Conservation (phyloP, 2,888 invertebrate species). For the Salticus scenicus region DNA sequence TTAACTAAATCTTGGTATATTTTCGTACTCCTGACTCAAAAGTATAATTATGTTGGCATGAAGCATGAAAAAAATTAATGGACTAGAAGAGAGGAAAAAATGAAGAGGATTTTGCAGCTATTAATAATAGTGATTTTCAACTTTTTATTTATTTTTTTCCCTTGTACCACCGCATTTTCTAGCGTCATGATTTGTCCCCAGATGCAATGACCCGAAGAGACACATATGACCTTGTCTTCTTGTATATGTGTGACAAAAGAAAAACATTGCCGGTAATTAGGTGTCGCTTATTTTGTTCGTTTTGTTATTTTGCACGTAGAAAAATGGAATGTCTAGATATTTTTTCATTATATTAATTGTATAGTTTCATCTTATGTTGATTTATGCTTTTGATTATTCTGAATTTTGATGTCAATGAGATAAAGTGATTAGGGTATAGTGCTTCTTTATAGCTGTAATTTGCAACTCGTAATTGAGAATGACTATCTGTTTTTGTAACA, state of each 20-base stretch:
- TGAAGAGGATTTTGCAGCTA: not conserved
- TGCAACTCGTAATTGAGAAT: not conserved
- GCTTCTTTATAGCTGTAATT: not conserved
- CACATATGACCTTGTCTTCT: constrained; percentile 3
- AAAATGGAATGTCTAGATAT: too few species aligned
- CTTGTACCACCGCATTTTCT: not conserved
- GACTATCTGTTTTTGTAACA: too few species aligned
- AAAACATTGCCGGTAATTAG: not conserved
- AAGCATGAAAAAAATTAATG: not conserved
- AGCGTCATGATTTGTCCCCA: not conserved
- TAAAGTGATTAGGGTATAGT: too few species aligned
- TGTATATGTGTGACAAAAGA: not conserved
- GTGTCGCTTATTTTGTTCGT: not conserved
- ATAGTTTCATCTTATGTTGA: too few species aligned
- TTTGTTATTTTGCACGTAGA: not conserved
- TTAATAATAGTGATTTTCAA: not conserved
- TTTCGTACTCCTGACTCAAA: too few species aligned
- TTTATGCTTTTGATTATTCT: too few species aligned
- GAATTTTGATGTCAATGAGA: too few species aligned
- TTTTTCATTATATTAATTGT: too few species aligned
- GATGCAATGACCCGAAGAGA: not conserved
- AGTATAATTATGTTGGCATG: not conserved
- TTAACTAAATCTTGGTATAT: too few species aligned
- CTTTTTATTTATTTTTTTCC: not conserved
- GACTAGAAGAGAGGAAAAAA: not conserved